Base-by-base conservation (phyloP, 2,797 vertebrate genomes). In the Brachyrhaphis roseni region DNA sequence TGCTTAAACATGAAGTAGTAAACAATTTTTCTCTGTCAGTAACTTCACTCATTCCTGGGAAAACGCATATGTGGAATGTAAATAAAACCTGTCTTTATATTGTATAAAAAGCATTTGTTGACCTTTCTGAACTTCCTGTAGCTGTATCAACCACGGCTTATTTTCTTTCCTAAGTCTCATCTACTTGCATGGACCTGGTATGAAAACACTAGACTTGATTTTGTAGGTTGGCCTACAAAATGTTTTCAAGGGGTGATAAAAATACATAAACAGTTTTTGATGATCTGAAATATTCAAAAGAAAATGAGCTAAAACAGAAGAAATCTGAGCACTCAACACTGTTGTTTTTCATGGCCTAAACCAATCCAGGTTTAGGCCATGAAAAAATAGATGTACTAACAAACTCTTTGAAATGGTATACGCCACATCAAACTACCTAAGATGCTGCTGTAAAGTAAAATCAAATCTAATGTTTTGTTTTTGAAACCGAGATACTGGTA, bases 301-400 rank as follows among this genome's bases (percentile, higher is more conserved):
- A 70, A 13, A 43, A 43, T 39, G 0, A 13, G 66, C 23, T 70
- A n/a, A 11, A n/a, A 45, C 20, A 12, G 39, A 70, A 43, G 5
- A 43, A 70, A 70, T n/a, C 66, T 70, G 11, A 43, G n/a, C 3
- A 46, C 1, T 23, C 36, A 41, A 68, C 64, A 68, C 64, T 41
- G 36, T 26, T 74, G 77, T 79, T n/a, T n/a, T n/a, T n/a, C n/a
- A n/a, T n/a, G n/a, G n/a, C n/a, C n/a, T n/a, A n/a, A n/a, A n/a
- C n/a, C 92, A 92, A 93, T 90, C 92, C 91, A 93, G 88, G 86
- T 81, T 83, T 2, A 72, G 83, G 39, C 39, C 11, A 39, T 28
- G 71, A 53, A 83, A 57, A 45, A 45, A 10, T 45, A 79, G 76
- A 31, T 51, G 16, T 59, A 75, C 26, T 5, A 68, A 10, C 1